These are phyloP conservation scores for Caenorhabditis brenneri DNA, from an alignment of 1,140 invertebrate genomes.

Conservation along the genomic window DNA sequence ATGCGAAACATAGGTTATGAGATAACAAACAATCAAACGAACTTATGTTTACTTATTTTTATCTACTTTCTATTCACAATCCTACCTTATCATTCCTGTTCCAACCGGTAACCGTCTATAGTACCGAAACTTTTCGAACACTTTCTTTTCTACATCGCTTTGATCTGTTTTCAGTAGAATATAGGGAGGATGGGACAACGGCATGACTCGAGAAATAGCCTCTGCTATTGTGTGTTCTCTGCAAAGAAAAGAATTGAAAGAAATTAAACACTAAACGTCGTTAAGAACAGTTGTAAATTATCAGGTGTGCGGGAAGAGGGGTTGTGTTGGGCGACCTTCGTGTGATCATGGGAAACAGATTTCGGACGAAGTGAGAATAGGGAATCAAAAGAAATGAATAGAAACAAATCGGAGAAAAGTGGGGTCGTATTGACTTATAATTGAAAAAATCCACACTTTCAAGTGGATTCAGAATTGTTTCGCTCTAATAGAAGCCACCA, in stretches of 20 bases:
- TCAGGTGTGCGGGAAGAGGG: neutral
- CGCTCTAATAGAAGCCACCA: neutral
- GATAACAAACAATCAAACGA: too few relatives aligned
- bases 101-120: constrained; percentile 6
- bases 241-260: neutral
- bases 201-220: constrained; percentile 22
- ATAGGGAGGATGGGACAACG: constrained; percentile 15
- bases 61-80: neutral
- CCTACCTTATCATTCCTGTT: constrained; percentile 32
- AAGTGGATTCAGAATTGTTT: neutral
- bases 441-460: constrained; percentile 28
- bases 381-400: neutral
- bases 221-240: constrained; percentile 14
- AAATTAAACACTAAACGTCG: neutral
- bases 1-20: too few relatives aligned
- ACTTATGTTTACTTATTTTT: neutral
- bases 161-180: constrained; percentile 31
- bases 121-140: constrained; percentile 23
- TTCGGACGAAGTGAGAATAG: constrained; percentile 5
- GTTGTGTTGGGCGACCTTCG: constrained; percentile 19
- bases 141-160: neutral
- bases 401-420: constrained; percentile 16
- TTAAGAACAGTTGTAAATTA: constrained; percentile 42
- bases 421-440: constrained; percentile 29
- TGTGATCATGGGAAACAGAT: constrained; percentile 7